Conservation (phyloP, 2,797 vertebrate species). For the Craterocephalus amniculus region DNA sequence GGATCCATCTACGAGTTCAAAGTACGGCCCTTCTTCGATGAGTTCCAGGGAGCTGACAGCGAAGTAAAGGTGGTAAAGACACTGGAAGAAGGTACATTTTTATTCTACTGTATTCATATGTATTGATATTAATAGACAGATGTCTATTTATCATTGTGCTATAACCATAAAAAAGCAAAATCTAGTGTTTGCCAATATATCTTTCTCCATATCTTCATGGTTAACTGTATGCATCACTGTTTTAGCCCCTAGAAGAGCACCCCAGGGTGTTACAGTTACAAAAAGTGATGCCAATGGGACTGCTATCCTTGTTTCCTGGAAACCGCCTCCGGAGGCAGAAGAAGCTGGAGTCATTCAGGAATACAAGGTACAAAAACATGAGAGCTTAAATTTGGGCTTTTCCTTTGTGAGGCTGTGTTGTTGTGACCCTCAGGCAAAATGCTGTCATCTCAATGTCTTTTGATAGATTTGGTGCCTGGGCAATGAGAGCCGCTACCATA, state of each 20-base stretch:
- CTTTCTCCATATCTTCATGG: slow-evolving; percentile 10
- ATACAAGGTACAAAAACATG: slow-evolving; percentile 88
- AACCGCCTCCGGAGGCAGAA: slow-evolving; percentile 90
- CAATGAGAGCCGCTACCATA: slow-evolving; percentile 95
- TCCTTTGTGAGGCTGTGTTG: slow-evolving; percentile 35
- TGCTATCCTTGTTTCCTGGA: slow-evolving; percentile 93
- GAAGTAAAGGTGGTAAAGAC: slow-evolving; percentile 96
- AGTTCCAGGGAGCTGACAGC: slow-evolving; percentile 98
- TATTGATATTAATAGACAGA: not conserved
- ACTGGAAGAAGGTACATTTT: slow-evolving; percentile 90
- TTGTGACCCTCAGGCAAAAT: slow-evolving; percentile 36
- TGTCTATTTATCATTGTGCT: not conserved
- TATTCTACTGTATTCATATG: not conserved
- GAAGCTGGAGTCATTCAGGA: slow-evolving; percentile 93
- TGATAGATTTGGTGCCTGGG: slow-evolving; percentile 96
- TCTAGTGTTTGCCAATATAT: not conserved
- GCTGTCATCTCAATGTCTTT: slow-evolving; percentile 35
- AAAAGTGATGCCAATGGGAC: slow-evolving; percentile 93
- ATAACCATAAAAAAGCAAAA: not conserved
- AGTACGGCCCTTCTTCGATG: slow-evolving; percentile 96
- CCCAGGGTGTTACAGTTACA: slow-evolving; percentile 91
- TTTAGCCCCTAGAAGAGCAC: slow-evolving; percentile 91
- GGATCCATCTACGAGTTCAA: slow-evolving; percentile 98
- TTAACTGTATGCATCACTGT: slow-evolving; percentile 45
- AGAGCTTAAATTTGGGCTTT: slow-evolving; percentile 29